Evolutionary conservation across 2,113 vertebrate genomes (phyloP).

Genomic region (Trogon melanurus): DNA sequence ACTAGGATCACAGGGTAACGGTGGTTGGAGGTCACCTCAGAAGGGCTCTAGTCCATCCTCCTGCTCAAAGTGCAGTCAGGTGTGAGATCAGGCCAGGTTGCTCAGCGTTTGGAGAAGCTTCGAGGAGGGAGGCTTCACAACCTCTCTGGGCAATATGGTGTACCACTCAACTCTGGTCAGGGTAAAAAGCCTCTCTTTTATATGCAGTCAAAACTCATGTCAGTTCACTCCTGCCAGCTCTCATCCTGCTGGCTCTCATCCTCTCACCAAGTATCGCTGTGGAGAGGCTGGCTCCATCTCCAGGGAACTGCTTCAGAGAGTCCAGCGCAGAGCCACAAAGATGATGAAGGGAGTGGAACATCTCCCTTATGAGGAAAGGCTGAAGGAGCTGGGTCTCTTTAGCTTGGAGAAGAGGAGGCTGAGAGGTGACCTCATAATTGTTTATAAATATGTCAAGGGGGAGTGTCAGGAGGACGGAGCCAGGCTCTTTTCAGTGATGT

Average conservation of each 20-base stretch:
- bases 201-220: background rate
- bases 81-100: background rate
- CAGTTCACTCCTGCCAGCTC: background rate
- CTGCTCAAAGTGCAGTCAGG: background rate
- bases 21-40: background rate
- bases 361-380: too few species aligned
- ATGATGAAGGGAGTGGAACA: too few species aligned
- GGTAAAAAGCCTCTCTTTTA: background rate
- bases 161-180: background rate
- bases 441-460: too few species aligned
- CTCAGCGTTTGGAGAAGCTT: background rate
- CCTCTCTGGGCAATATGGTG: background rate
- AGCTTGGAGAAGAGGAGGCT: too few species aligned
- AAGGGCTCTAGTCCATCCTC: background rate
- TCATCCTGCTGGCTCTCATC: background rate
- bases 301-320: too few species aligned
- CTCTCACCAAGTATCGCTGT: background rate
- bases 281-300: background rate
- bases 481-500: too few species aligned
- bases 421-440: too few species aligned
- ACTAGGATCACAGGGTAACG: background rate
- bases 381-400: too few species aligned
- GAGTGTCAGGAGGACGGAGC: too few species aligned
- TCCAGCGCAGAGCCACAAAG: too few species aligned
- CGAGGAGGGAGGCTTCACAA: accelerated